Percentiles rank a stretch among this genome's conserved stretches.
Conservation (phyloP, 2,888 invertebrate genomes). For the Chrysina gloriosa region DNA sequence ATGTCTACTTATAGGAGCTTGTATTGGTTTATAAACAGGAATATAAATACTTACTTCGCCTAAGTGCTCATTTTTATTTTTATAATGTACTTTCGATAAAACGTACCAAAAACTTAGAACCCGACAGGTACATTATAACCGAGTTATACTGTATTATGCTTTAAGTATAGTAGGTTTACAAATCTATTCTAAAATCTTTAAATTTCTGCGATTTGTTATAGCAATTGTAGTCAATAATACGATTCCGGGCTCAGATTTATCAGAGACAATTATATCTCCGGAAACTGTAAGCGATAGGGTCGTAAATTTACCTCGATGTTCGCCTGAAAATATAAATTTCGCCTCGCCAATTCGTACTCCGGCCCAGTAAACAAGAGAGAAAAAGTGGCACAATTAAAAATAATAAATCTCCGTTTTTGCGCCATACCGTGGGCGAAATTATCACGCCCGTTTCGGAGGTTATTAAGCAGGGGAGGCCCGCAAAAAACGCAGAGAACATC, state of each 20-base stretch:
- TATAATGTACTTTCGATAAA: no score
- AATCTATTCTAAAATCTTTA: no score
- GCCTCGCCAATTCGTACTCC: constrained; percentile 12
- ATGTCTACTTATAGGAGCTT: no score
- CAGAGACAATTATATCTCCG: constrained; percentile 23
- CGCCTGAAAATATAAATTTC: constrained; percentile 27
- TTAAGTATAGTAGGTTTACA: no score
- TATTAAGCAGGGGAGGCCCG: constrained; percentile 30
- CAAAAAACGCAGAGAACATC: constrained; percentile 30
- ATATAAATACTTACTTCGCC: no score
- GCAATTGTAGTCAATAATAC: not conserved
- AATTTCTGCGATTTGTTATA: not conserved
- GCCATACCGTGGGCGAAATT: constrained; percentile 24
- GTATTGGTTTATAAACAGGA: no score
- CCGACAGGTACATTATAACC: no score
- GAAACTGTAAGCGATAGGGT: constrained; percentile 18
- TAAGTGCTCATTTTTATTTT: no score
- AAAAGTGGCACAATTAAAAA: constrained; percentile 38
- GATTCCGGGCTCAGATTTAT: not conserved
- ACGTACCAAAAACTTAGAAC: no score
- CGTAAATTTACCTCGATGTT: constrained; percentile 26
- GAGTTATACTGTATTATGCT: no score
- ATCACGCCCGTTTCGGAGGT: constrained; percentile 30
- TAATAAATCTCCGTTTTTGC: constrained; percentile 33
- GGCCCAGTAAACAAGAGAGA: constrained; percentile 29